A percentile compares a stretch with the other conserved stretches of the same genome.
These are phyloP conservation scores for Boulengerochromis microlepis DNA, from an alignment of 2,113 vertebrate genomes.

Conservation along the genomic window DNA sequence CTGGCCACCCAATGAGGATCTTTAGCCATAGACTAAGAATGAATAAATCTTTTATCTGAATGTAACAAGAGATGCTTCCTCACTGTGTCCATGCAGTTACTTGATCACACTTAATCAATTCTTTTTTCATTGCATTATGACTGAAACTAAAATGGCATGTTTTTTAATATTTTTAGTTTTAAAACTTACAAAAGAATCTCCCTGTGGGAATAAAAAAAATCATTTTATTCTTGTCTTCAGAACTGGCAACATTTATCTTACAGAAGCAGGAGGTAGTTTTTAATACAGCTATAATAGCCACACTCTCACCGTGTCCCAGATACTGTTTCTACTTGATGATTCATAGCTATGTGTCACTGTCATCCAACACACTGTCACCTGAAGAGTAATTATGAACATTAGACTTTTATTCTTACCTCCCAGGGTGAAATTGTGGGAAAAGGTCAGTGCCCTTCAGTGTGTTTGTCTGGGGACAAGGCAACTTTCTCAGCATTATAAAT, in stretches of 20 bases:
- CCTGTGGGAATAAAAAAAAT: background rate
- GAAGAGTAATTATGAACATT: background rate
- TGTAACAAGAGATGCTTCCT: background rate
- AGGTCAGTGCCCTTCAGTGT: conserved; percentile 21
- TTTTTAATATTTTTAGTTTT: background rate
- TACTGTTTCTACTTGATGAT: background rate
- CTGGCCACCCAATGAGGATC: background rate
- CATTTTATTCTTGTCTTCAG: rapidly evolving
- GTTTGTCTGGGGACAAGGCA: conserved; percentile 23
- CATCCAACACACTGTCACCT: background rate
- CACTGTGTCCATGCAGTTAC: background rate
- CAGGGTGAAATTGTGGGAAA: conserved; percentile 39
- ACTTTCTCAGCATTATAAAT: conserved; percentile 42
- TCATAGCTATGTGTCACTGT: background rate
- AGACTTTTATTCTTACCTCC: conserved; percentile 4
- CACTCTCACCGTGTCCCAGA: background rate
- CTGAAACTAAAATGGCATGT: background rate
- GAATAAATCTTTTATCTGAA: background rate
- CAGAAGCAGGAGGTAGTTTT: background rate
- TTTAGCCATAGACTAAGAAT: background rate
- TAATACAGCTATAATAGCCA: background rate
- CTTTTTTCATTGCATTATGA: background rate
- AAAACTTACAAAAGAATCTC: background rate
- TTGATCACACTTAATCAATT: background rate
- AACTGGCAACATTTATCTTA: background rate